These are phyloP conservation scores for Characodon lateralis DNA, from an alignment of 2,797 vertebrate species.

Conservation along the genomic window DNA sequence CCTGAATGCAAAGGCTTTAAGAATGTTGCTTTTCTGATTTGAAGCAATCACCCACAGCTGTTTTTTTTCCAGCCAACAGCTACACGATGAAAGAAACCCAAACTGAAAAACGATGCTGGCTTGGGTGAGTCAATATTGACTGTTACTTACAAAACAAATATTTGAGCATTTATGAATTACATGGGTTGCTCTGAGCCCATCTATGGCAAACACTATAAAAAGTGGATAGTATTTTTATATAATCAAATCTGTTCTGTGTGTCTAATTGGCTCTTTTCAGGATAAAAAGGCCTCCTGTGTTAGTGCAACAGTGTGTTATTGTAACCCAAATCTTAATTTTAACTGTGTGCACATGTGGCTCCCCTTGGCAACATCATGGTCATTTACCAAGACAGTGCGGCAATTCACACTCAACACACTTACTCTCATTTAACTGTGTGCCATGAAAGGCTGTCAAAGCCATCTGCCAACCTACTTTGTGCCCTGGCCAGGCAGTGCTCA, in stretches of 20 bases:
- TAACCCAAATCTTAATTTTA: conserved; percentile 22
- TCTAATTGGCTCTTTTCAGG: not conserved
- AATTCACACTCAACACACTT: conserved; percentile 37
- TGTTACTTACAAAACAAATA: conserved; percentile 27
- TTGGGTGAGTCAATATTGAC: conserved; percentile 22
- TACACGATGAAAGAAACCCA: conserved; percentile 46
- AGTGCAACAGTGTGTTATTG: not conserved
- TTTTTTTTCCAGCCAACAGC: conserved; percentile 39
- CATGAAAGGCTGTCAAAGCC: conserved; percentile 38
- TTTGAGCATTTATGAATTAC: conserved; percentile 25
- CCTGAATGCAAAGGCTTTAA: conserved; percentile 20
- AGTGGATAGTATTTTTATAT: not conserved
- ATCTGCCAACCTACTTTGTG: conserved; percentile 44
- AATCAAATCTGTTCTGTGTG: conserved; percentile 2
- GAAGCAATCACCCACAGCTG: conserved; percentile 35
- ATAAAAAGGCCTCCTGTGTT: not conserved
- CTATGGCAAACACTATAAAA: not conserved
- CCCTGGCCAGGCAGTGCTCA: conserved; percentile 34
- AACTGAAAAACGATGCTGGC: conserved; percentile 30
- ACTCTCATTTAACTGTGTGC: conserved; percentile 36
- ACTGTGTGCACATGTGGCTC: conserved; percentile 19
- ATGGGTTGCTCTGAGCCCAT: conserved; percentile 5
- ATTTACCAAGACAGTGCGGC: conserved; percentile 42
- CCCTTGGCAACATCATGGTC: conserved; percentile 33
- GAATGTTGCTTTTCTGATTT: conserved; percentile 51